These are phyloP conservation scores for Arctia plantaginis DNA, from an alignment of 2,888 invertebrate genomes.

Conservation along the genomic window DNA sequence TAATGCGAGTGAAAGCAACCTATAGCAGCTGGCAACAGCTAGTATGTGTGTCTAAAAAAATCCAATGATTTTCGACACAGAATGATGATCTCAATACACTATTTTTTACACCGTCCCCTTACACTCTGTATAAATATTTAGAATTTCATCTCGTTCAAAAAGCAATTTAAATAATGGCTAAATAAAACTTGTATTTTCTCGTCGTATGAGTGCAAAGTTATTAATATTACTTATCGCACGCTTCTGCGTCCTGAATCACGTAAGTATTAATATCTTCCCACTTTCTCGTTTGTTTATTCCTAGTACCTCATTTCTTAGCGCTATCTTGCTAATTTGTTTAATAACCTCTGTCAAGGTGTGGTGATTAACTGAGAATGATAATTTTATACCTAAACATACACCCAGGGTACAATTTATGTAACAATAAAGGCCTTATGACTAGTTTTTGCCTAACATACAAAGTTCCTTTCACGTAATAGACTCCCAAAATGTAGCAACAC, in stretches of 20 bases:
- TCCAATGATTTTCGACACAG: too few species aligned
- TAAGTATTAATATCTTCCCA: constrained; percentile 31
- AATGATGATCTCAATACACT: too few species aligned
- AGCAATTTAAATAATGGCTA: not conserved
- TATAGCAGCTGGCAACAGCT: not conserved
- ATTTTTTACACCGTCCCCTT: too few species aligned
- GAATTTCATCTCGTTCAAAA: not conserved
- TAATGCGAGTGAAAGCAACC: not conserved
- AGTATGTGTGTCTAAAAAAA: too few species aligned
- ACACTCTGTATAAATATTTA: not conserved
- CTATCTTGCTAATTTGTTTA: constrained; percentile 49
- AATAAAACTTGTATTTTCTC: not conserved
- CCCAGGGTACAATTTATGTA: constrained; percentile 25
- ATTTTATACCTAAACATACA: constrained; percentile 38
- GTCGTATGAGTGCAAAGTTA: constrained; percentile 3
- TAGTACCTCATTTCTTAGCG: constrained; percentile 29
- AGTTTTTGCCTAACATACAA: constrained; percentile 42
- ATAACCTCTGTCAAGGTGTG: constrained; percentile 40
- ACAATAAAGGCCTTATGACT: constrained; percentile 40
- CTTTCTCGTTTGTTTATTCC: constrained; percentile 45
- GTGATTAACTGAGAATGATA: constrained; percentile 49
- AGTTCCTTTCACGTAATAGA: constrained; percentile 27
- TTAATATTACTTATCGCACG: constrained; percentile 19
- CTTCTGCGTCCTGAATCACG: constrained; percentile 30
- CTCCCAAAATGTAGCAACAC: constrained; percentile 25